These are phyloP conservation scores for Pogoniulus pusillus DNA, from an alignment of 2,797 vertebrate species.

Conservation along the genomic window DNA sequence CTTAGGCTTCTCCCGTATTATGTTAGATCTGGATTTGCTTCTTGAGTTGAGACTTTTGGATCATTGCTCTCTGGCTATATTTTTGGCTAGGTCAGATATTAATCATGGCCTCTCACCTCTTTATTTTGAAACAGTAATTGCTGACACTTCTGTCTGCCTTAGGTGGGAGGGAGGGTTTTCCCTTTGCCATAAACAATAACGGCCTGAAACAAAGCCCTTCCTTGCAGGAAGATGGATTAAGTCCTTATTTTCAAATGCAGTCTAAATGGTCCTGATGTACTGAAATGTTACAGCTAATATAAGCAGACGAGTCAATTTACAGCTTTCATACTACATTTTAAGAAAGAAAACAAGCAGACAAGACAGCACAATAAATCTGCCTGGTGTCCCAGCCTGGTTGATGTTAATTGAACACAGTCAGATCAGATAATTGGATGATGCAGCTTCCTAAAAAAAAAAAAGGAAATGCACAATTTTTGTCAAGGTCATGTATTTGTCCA, in stretches of 20 bases:
- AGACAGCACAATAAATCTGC: slow-evolving; percentile 56
- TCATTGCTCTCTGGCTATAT: neutral
- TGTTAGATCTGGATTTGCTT: neutral
- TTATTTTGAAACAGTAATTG: neutral
- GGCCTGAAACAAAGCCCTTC: neutral
- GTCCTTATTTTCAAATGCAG: slow-evolving; percentile 32
- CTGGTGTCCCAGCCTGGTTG: slow-evolving; percentile 5
- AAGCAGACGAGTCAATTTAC: slow-evolving; percentile 68
- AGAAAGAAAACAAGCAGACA: slow-evolving; percentile 44
- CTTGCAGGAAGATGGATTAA: slow-evolving; percentile 31
- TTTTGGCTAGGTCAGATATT: neutral
- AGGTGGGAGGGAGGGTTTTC: slow-evolving; percentile 15
- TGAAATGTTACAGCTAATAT: slow-evolving; percentile 60
- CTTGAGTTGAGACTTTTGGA: neutral
- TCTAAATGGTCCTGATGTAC: slow-evolving; percentile 36
- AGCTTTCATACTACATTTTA: slow-evolving; percentile 64
- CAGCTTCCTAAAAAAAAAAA: neutral
- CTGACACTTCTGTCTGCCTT: neutral
- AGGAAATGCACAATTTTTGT: neutral
- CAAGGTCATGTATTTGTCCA: neutral
- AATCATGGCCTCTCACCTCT: neutral
- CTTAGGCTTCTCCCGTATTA: neutral
- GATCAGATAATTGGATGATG: slow-evolving; percentile 26
- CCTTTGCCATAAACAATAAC: neutral
- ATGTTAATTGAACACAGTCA: slow-evolving; percentile 51